phyloP scores from a whole-genome alignment of 1,140 invertebrate species.

The Lethocerus indicus region DNA sequence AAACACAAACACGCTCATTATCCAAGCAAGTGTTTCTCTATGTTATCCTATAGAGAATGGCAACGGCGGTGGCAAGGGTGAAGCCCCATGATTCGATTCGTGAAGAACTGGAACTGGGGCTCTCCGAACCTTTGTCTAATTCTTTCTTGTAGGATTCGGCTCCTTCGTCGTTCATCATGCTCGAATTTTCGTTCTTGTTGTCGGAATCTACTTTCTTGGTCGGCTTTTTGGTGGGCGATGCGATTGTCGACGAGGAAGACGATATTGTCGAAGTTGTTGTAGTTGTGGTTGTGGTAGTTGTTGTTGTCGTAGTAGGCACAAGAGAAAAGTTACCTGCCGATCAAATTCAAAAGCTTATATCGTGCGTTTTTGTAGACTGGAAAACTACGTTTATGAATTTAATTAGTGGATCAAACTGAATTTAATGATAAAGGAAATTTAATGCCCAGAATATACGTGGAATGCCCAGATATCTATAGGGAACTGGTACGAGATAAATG shows the following conservation, averaged over 20 bases:
- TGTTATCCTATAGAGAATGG: not conserved
- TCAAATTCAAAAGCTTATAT: not conserved
- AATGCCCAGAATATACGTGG: not conserved
- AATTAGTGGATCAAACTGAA: too few species aligned
- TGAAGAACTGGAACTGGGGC: not conserved
- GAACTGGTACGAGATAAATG: not conserved
- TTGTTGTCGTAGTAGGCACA: slow-evolving; percentile 53
- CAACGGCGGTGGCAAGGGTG: not conserved
- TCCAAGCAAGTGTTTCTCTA: not conserved
- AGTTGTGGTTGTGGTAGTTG: slow-evolving; percentile 37
- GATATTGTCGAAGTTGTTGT: slow-evolving; percentile 20
- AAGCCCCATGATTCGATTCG: not conserved
- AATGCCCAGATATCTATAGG: not conserved
- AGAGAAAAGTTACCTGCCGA: slow-evolving; percentile 40
- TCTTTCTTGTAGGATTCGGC: too few species aligned
- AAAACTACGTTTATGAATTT: not conserved
- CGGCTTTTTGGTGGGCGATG: slow-evolving; percentile 1
- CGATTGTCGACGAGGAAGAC: slow-evolving; percentile 5
- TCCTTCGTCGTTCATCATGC: slow-evolving; percentile 9
- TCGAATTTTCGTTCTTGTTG: slow-evolving; percentile 5
- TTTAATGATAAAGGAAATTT: too few species aligned
- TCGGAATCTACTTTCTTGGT: slow-evolving; percentile 4
- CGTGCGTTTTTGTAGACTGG: not conserved
- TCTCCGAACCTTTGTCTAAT: not conserved
- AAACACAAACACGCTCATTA: not conserved